Base-by-base conservation (phyloP, 2,113 vertebrate species). In the Tragelaphus buxtoni region DNA sequence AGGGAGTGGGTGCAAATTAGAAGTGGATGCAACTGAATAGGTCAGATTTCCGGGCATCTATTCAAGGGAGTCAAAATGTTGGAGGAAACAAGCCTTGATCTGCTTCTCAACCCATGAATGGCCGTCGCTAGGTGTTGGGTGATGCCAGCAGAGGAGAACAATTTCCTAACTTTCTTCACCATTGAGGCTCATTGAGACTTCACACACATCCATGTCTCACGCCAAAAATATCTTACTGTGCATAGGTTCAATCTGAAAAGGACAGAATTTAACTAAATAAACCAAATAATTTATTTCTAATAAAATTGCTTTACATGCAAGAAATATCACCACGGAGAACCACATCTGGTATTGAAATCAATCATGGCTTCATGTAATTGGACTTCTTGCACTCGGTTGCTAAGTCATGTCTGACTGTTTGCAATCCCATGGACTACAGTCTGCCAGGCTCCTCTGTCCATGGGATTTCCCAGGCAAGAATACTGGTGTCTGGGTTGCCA, bases 281-380 rank as follows among this genome's bases (percentile, higher is more conserved):
- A 77, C n/a, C 32, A 88, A 74, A n/a, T 18, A 45, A 51, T 72
- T 39, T 24, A 88, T 63, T 63, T 55, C 39, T 77, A 30, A n/a
- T 18, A n/a, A 51, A 39, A 69, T 16, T 69, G 61, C 13, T 76
- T 51, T 55, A 4, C 17, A 1, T 45, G 28, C 2, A 49, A 28
- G 3, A 65, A 51, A 60, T 13, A 3, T 4, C 14, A 8, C 47
- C 30, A 39, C 3, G 39, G 82, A 26, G 28, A 89, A 20, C 7
- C 39, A 30, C 1, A 5, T 9, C 9, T 7, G 0, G 7, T 14
- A 8, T 32, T 30, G 14, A 2, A 2, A 6, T n/a, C 51, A 42
- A 4, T 28, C 35, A 5, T 18, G n/a, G 17, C 83, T 56, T 45
- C 14, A 1, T 28, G 35, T 30, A 9, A 26, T 7, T 45, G 81